phyloP scores from a whole-genome alignment of 1,140 invertebrate species.

The Colletes gigas region DNA sequence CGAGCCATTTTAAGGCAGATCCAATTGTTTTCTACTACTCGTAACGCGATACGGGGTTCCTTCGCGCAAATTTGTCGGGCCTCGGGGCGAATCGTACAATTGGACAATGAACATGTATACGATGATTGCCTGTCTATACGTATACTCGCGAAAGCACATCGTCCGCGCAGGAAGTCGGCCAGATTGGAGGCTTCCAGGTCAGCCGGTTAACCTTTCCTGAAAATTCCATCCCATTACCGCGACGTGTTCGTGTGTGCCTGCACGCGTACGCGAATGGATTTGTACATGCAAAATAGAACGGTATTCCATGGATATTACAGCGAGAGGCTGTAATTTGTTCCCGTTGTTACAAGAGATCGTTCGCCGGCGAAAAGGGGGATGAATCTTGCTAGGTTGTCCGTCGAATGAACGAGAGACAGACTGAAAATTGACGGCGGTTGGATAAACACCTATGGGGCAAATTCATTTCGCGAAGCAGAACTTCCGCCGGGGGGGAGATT shows the following conservation, averaged over 20 bases:
- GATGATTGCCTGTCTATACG: not conserved
- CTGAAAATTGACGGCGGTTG: not conserved
- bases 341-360: not conserved
- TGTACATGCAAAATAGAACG: constrained; percentile 1
- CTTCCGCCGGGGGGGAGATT: not conserved
- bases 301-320: not conserved
- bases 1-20: not conserved
- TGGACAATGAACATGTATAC: not conserved
- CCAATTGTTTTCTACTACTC: not conserved
- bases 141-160: not conserved
- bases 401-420: not conserved
- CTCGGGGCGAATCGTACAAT: not conserved
- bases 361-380: not conserved
- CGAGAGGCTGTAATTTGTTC: not conserved
- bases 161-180: not conserved
- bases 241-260: not conserved
- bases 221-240: constrained; percentile 24
- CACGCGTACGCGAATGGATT: not conserved
- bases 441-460: not conserved
- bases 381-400: not conserved
- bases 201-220: constrained; percentile 16
- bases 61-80: constrained; percentile 1
- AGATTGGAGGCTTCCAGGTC: constrained; percentile 8
- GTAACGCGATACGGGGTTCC: no score
- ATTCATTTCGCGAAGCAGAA: not conserved